Evolutionary conservation across 2,888 invertebrate species (phyloP).

Genomic region (Sphecodes monilicornis): DNA sequence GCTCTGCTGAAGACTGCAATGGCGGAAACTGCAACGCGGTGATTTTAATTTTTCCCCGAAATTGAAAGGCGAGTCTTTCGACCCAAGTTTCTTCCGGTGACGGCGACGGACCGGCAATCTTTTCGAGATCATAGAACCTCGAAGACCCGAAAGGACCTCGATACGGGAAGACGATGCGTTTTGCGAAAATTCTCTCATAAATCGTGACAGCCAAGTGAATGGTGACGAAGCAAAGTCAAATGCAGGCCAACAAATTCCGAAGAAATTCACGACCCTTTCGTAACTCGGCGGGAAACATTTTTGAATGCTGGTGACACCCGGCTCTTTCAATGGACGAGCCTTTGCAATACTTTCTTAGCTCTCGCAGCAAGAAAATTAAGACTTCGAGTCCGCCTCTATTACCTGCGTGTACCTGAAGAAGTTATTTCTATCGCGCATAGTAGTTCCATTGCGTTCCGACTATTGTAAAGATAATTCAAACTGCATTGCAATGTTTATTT

Average conservation of each 20-base stretch:
- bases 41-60: slow-evolving; percentile 34
- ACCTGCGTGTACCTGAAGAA: neutral
- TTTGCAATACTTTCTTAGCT: neutral
- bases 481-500: neutral
- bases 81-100: neutral
- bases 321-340: neutral
- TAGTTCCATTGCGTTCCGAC: neutral
- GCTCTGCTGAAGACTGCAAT: neutral
- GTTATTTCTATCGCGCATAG: neutral
- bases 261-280: slow-evolving; percentile 7
- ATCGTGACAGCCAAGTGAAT: slow-evolving; percentile 19
- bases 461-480: neutral
- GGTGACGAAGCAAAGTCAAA: slow-evolving; percentile 33
- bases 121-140: slow-evolving; percentile 52
- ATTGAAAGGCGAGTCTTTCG: slow-evolving; percentile 28
- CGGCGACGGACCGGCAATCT: slow-evolving; percentile 28
- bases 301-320: slow-evolving; percentile 15
- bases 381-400: neutral
- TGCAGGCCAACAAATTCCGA: slow-evolving; percentile 21
- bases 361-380: neutral
- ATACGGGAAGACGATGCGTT: slow-evolving; percentile 28
- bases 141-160: slow-evolving; percentile 51
- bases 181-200: slow-evolving; percentile 49
- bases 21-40: neutral
- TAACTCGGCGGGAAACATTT: slow-evolving; percentile 30